Evolutionary conservation across 2,888 invertebrate species (phyloP), one percentile per base, ranked within the genome.

Genomic region (Anthrax anthrax): DNA sequence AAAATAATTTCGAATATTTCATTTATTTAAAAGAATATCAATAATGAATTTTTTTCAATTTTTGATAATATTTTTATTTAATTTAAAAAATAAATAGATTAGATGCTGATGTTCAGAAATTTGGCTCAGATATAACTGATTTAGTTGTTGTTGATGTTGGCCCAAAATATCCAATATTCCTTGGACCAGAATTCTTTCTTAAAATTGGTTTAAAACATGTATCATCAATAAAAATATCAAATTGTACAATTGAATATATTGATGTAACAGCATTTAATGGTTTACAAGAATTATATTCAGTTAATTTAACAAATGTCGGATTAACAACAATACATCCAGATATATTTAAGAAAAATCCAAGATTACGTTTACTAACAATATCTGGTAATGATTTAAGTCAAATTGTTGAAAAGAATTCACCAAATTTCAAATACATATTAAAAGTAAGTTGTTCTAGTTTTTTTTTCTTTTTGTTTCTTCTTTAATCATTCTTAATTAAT

Each of bases 191-290:
- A 46, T 74, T 78, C 55, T 81, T 81, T 62, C 67, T 71, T 51
- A 74, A 74, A 52, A 67, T 79, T 48, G 79, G 80, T 39, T 70
- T 84, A 23, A 74, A 77, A 55, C 74, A 76, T 55, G 70, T 84
- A 36, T 76, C 78, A 19, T 77, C 80, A 4, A 74, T 84, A 16
- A 77, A 77, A 58, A 80, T 84, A 55, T 74, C 75, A 44, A 79
- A 83, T 60, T 81, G 81, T 50, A 77, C 77, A 12, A 79, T 86
- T 57, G 69, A 73, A 40, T 73, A 74, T 47, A 72, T 85, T 53
- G 77, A 78, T 55, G 75, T 75, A 18, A 77, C 73, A 42, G 84
- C 84, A 1, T 86, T 87, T 70, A 73, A 75, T 50, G 79, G 77
- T 5, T 69, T 84, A 44, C 70, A 74, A 18, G 75, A 78, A 51